Evolutionary conservation across 2,797 vertebrate species (phyloP).

Genomic region (Pogoniulus pusillus): DNA sequence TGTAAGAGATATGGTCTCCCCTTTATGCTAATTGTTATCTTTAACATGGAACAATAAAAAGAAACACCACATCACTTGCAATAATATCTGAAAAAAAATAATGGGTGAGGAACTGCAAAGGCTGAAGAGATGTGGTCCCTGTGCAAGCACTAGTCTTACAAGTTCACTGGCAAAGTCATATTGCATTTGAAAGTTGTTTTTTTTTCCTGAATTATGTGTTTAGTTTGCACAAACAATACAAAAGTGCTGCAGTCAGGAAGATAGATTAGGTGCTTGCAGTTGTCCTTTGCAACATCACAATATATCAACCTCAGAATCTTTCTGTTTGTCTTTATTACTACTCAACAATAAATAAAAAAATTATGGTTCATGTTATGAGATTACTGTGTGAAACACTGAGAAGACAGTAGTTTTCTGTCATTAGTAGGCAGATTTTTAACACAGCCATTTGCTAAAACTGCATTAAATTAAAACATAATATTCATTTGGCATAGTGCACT

Average conservation of each 20-base stretch:
- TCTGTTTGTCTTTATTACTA: background rate
- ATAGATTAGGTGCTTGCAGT: background rate
- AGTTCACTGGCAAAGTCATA: constrained; percentile 13
- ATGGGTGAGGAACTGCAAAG: background rate
- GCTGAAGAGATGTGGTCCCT: background rate
- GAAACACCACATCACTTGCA: background rate
- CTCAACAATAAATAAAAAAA: background rate
- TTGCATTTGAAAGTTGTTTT: background rate
- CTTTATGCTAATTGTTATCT: background rate
- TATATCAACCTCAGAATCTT: background rate
- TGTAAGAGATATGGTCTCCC: background rate
- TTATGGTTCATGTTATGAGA: background rate
- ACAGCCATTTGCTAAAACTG: background rate
- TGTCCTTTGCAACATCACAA: background rate
- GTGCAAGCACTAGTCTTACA: background rate
- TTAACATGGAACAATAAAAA: background rate
- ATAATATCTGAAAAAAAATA: background rate
- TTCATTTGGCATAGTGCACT: background rate
- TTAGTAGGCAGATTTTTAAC: background rate
- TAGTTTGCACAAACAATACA: constrained; percentile 5
- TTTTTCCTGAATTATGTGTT: background rate
- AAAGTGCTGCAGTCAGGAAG: background rate
- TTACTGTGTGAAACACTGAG: background rate
- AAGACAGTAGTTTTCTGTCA: background rate
- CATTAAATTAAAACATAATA: background rate